Base-by-base conservation (phyloP, 2,888 invertebrate genomes). In the Megamerina dolium region DNA sequence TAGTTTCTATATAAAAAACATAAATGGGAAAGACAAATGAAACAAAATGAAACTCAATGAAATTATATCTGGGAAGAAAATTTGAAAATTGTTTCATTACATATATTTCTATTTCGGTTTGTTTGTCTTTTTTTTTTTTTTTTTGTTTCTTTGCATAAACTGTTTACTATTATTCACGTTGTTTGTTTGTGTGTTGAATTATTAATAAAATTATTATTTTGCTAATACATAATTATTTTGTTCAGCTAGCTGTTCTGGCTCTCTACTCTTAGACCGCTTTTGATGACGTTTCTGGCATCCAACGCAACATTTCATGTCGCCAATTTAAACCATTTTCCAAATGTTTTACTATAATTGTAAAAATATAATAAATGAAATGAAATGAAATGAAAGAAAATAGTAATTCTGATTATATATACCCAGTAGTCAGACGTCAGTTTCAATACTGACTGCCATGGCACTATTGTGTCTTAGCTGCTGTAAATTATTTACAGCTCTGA, bases 341-440 rank as follows among this genome's bases (percentile, higher is more conserved):
- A 55, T 63, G 63, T 70, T 70, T 70, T 61, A 71, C 70, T 70
- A 49, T 9, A 45, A n/a, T n/a, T n/a, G n/a, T n/a, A n/a, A n/a
- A n/a, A n/a, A n/a, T n/a, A n/a, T n/a, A n/a, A n/a, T n/a, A n/a
- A n/a, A n/a, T n/a, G n/a, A n/a, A n/a, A n/a, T n/a, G 29, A 4
- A 4, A 37, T 19, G 17, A 31, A 19, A 19, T 13, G 19, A 27
- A 9, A 17, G 13, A 17, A 34, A 34, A 6, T 27, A 5, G 14
- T 8, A 9, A n/a, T 16, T 32, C 21, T 23, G 10, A 23, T 23
- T 23, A 20, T 32, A 58, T 77, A 76, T 70, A 89, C 89, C 86
- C 80, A 80, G 81, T 85, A 86, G 88, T 91, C 90, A 91, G 83
- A 91, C 91, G 79, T 92, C 91, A 77, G 91, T 92, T 79, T 92